Conservation (phyloP, 2,113 vertebrate genomes). For the Capricornis sumatraensis region DNA sequence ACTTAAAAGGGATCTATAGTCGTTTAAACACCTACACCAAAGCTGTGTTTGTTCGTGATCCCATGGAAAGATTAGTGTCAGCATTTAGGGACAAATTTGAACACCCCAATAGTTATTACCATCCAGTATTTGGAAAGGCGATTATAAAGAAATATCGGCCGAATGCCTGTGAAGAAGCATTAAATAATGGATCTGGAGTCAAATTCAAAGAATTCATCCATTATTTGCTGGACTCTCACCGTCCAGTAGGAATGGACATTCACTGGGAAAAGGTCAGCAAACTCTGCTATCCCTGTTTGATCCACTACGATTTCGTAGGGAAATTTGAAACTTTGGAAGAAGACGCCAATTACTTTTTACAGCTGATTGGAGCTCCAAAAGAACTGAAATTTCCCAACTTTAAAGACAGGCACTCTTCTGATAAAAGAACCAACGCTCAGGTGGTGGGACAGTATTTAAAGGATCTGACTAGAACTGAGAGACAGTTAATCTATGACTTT, state of each 20-base stretch:
- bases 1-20: constrained; percentile 76
- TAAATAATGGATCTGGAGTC: constrained; percentile 82
- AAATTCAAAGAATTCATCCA: constrained; percentile 83
- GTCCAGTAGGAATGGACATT: constrained; percentile 86
- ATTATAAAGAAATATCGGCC: constrained; percentile 85
- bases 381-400: constrained; percentile 83
- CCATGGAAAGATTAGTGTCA: constrained; percentile 86
- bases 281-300: constrained; percentile 84
- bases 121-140: constrained; percentile 83
- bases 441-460: constrained; percentile 83
- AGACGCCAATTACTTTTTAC: constrained; percentile 83
- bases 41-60: constrained; percentile 84
- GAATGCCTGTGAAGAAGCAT: constrained; percentile 72
- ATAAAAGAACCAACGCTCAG: constrained; percentile 81
- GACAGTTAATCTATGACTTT: constrained; percentile 80
- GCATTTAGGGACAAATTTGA: constrained; percentile 88
- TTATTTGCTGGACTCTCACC: constrained; percentile 81
- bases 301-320: constrained; percentile 83
- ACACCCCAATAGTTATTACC: constrained; percentile 85
- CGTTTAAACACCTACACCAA: constrained; percentile 83
- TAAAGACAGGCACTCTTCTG: constrained; percentile 85
- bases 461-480: constrained; percentile 77
- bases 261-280: constrained; percentile 85
- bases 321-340: constrained; percentile 85
- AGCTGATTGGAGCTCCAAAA: constrained; percentile 79